phyloP scores from a whole-genome alignment of 2,797 vertebrate species.

The Enteromius thamalakanensis region DNA sequence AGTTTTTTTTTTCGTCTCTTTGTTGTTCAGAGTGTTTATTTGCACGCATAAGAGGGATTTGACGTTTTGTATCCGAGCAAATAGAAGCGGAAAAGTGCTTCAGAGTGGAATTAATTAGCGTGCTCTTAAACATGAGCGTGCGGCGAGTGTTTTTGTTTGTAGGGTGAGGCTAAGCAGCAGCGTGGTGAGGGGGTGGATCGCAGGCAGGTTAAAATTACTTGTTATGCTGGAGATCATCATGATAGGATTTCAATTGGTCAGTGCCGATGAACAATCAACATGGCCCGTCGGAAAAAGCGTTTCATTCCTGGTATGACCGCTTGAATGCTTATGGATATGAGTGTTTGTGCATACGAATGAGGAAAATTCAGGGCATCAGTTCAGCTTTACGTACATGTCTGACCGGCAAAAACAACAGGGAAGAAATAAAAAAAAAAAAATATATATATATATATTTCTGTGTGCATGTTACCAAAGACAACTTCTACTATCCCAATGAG shows the following conservation, averaged over 20 bases:
- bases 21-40: constrained; percentile 80
- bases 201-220: constrained; percentile 84
- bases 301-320: constrained; percentile 59
- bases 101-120: constrained; percentile 83
- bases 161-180: constrained; percentile 78
- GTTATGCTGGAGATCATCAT: constrained; percentile 83
- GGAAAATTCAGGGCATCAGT: not conserved
- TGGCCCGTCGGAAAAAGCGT: constrained; percentile 70
- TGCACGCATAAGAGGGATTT: constrained; percentile 81
- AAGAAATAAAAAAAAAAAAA: not conserved
- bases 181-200: constrained; percentile 75
- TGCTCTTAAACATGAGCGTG: constrained; percentile 81
- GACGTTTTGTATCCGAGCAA: constrained; percentile 82
- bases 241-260: constrained; percentile 85
- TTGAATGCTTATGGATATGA: constrained; percentile 59
- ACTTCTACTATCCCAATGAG: not conserved
- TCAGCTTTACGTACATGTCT: not conserved
- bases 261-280: constrained; percentile 77
- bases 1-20: constrained; percentile 77
- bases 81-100: constrained; percentile 82
- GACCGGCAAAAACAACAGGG: not conserved
- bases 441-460: not conserved
- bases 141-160: constrained; percentile 83
- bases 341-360: constrained; percentile 53
- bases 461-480: not conserved